Conservation (phyloP, 2,888 invertebrate species). For the Suillia variegata region DNA sequence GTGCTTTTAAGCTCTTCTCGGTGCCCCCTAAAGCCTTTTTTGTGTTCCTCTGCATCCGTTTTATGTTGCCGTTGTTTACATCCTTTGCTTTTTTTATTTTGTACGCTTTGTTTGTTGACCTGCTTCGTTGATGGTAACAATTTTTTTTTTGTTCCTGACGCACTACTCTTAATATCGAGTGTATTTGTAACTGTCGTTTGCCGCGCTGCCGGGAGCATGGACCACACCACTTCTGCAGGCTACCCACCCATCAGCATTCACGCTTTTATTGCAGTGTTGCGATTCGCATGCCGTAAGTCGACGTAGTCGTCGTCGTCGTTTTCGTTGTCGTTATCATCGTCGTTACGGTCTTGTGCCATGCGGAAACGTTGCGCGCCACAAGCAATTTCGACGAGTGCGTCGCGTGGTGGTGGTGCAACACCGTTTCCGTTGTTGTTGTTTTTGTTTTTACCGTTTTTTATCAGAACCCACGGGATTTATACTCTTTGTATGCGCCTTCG, state of each 20-base stretch:
- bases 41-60: conserved; percentile 28
- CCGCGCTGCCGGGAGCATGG: too few species aligned
- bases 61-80: conserved; percentile 7
- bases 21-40: conserved; percentile 20
- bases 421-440: conserved; percentile 11
- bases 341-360: too few species aligned
- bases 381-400: conserved; percentile 1
- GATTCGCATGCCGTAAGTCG: conserved; percentile 15
- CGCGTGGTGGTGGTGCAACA: conserved; percentile 10
- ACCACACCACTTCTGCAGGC: too few species aligned
- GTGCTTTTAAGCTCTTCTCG: background rate
- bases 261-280: conserved; percentile 1
- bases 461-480: background rate
- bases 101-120: background rate
- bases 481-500: background rate
- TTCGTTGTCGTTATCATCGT: background rate
- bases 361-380: conserved; percentile 18
- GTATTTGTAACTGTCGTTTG: conserved; percentile 36
- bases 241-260: background rate
- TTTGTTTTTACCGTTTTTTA: conserved; percentile 3
- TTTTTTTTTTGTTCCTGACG: conserved; percentile 13
- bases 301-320: conserved; percentile 11
- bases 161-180: conserved; percentile 33
- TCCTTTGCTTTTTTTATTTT: conserved; percentile 11
- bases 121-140: conserved; percentile 1